These are phyloP conservation scores for Thaumetopoea pityocampa DNA, from an alignment of 1,140 invertebrate genomes.

Conservation along the genomic window DNA sequence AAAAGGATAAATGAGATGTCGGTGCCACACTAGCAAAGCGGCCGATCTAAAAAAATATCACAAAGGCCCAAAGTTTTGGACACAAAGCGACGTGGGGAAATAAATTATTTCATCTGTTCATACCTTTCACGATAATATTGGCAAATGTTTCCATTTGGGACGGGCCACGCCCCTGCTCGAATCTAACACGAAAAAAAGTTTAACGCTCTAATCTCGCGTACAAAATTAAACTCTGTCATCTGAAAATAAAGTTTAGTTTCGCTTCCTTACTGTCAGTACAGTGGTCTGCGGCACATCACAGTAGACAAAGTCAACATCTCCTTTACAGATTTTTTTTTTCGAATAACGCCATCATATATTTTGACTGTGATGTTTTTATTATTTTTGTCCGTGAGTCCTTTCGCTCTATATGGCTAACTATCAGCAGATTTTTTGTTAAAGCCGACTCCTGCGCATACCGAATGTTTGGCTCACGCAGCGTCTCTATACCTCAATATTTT, in stretches of 20 bases:
- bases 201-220: not conserved
- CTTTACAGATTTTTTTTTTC: constrained; percentile 56
- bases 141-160: constrained; percentile 74
- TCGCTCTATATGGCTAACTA: constrained; percentile 52
- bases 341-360: constrained; percentile 63
- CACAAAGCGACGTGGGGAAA: constrained; percentile 70
- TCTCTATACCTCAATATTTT: constrained; percentile 34
- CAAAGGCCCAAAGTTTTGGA: constrained; percentile 66
- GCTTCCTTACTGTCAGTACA: constrained; percentile 5
- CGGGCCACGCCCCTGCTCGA: constrained; percentile 60
- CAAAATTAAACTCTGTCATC: not conserved
- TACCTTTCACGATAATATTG: constrained; percentile 75
- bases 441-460: constrained; percentile 40
- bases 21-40: constrained; percentile 58
- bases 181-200: constrained; percentile 38
- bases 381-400: constrained; percentile 69
- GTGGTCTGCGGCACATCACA: constrained; percentile 51
- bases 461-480: constrained; percentile 38
- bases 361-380: constrained; percentile 76
- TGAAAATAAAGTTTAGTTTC: not conserved
- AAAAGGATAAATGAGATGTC: constrained; percentile 67
- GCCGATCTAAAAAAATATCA: constrained; percentile 68
- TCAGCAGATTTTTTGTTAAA: constrained; percentile 53
- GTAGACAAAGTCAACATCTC: constrained; percentile 61
- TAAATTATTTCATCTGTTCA: constrained; percentile 75